Base-by-base conservation (phyloP, 1,140 invertebrate genomes). In the Oppia nitens region DNA sequence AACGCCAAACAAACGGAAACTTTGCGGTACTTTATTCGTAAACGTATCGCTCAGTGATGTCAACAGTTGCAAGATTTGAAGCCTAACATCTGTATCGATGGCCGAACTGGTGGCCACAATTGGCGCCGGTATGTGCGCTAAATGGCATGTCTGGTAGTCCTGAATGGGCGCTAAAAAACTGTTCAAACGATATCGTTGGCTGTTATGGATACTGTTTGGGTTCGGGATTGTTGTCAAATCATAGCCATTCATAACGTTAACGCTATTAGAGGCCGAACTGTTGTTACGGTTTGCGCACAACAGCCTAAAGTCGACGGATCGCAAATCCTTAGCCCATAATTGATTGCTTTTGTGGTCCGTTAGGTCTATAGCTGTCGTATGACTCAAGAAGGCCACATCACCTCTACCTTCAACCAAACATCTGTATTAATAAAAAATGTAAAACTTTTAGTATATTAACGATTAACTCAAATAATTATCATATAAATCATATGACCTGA, bases 371-470 rank as follows among this genome's bases (percentile, higher is more conserved):
- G 60, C 47, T 2, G 62, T 66, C 1, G 52, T 52, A 47, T 63
- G 64, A 14, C 29, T 40, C 4, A 63, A 23, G 48, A 63, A 63
- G 12, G 62, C 62, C 9, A 40, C 65, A 48, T 55, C 62, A 58
- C 58, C 55, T 47, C 2, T 57, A 58, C 40, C 60, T 57, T 32
- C 64, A 2, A n/a, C 62, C 29, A 59, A 60, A 62, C 50, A 63
- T n/a, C n/a, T n/a, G n/a, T n/a, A n/a, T n/a, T n/a, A n/a, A n/a
- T n/a, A n/a, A n/a, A n/a, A n/a, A n/a, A n/a, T n/a, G n/a, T n/a
- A n/a, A n/a, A n/a, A n/a, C n/a, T n/a, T n/a, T n/a, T n/a, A n/a
- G n/a, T n/a, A n/a, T n/a, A n/a, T n/a, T n/a, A n/a, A n/a, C n/a
- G n/a, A n/a, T n/a, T n/a, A n/a, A n/a, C n/a, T n/a, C n/a, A n/a